These are phyloP conservation scores for Galerucella pusilla DNA, from an alignment of 2,888 invertebrate species.

Conservation along the genomic window DNA sequence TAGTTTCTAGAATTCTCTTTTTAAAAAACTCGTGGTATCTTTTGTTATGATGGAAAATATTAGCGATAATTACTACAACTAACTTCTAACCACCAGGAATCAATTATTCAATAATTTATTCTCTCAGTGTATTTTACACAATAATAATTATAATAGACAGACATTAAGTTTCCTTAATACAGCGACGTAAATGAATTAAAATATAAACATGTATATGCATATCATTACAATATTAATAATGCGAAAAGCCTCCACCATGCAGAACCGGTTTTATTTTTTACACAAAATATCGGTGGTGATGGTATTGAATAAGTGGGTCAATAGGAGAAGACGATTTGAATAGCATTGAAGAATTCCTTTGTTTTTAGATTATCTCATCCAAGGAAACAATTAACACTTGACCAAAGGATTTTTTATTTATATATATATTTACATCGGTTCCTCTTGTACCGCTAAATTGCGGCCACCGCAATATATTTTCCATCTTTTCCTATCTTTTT, in stretches of 20 bases:
- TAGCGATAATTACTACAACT: not conserved
- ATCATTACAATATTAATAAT: conserved; percentile 9
- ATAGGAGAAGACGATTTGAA: not conserved
- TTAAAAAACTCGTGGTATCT: no score
- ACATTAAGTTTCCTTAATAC: not conserved
- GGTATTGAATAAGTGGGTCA: conserved; percentile 11
- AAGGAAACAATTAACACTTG: not conserved
- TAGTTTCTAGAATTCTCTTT: no score
- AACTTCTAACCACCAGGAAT: not conserved
- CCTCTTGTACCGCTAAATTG: no score
- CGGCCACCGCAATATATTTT: no score
- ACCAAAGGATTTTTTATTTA: not conserved
- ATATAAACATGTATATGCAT: conserved; percentile 4
- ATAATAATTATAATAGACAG: not conserved
- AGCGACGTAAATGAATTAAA: not conserved
- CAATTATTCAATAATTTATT: not conserved
- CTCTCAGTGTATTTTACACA: not conserved
- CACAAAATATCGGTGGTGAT: conserved; percentile 1
- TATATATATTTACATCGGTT: no score
- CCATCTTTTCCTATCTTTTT: no score
- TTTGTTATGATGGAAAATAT: no score
- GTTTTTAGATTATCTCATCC: not conserved
- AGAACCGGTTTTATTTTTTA: conserved; percentile 2
- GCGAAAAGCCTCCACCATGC: not conserved
- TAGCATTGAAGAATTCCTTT: not conserved